Evolutionary conservation across 1,140 invertebrate genomes (phyloP).

Genomic region (Drepana arcuata): DNA sequence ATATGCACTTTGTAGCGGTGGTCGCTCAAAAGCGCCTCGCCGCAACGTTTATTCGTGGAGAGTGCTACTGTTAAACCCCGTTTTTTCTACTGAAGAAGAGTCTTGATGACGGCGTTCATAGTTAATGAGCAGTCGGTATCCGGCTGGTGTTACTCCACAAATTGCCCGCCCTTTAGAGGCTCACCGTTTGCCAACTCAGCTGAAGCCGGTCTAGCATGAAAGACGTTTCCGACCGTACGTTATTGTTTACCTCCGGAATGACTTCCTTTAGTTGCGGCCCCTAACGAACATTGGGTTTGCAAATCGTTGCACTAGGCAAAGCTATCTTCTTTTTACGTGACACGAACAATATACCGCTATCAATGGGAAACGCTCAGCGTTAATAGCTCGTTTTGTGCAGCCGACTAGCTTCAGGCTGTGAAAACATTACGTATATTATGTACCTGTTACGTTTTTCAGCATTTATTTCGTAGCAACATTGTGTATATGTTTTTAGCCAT

Average conservation of each 20-base stretch:
- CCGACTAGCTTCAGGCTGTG: constrained; percentile 17
- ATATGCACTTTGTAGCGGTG: constrained; percentile 65
- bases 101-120: constrained; percentile 68
- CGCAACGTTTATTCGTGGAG: constrained; percentile 45
- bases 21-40: constrained; percentile 47
- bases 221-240: constrained; percentile 49
- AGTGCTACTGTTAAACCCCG: constrained; percentile 55
- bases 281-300: constrained; percentile 17
- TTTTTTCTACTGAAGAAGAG: constrained; percentile 61
- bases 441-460: no score
- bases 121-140: constrained; percentile 66
- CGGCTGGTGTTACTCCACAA: constrained; percentile 48
- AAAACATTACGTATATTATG: no score
- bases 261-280: constrained; percentile 44
- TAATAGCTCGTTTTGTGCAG: constrained; percentile 31
- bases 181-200: constrained; percentile 43
- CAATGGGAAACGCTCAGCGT: constrained; percentile 14
- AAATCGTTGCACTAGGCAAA: constrained; percentile 17
- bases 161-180: constrained; percentile 51
- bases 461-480: no score
- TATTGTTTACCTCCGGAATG: constrained; percentile 60
- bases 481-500: no score
- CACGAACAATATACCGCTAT: constrained; percentile 18
- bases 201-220: constrained; percentile 42
- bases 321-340: constrained; percentile 17